Base-by-base conservation (phyloP, 2,797 vertebrate genomes). In the Gadopsis marmoratus region DNA sequence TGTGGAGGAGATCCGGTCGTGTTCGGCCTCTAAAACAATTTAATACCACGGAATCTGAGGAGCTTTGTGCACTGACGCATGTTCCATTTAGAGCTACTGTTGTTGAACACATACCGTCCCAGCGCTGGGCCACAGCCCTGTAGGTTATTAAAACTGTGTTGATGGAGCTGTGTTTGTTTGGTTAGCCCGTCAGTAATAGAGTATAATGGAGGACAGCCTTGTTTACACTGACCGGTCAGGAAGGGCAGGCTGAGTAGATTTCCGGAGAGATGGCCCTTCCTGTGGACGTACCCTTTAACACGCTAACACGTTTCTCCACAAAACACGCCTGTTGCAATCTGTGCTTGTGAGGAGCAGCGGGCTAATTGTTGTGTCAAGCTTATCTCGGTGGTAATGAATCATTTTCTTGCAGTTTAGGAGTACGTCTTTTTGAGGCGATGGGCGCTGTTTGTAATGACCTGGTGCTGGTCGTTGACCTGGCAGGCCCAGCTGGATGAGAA, bases 211-310 rank as follows among this genome's bases (percentile, higher is more conserved):
- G 75, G 55, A 54, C 77, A 61, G 80, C 43, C 78, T 59, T 95
- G 93, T 95, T 93, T 93, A 93, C 79, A 62, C 84, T 90, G 73
- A 82, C 51, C 63, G 61, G 72, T 51, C 91, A 94, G 94, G 95
- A 95, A 94, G 91, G 92, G 93, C 90, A 91, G 92, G 77, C 88
- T 83, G 81, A 74, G 73, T 86, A 75, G 85, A 92, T 96, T 94
- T 94, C 94, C 91, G 86, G 88, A 70, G 91, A 82, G 88, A 93
- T 93, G 88, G 87, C 90, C 89, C 93, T 95, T 95, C 94, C 95
- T 94, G 90, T 92, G 71, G 78, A 74, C 70, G 55, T 71, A 65
- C 50, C 53, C 53, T 67, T 48, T 16, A 35, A 74, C 74, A 45
- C 55, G 21, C 55, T 12, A 35, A 55, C 72, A 39, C 3, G 14